Evolutionary conservation across 2,797 vertebrate genomes (phyloP), one percentile per base, ranked within the genome.

Genomic region (Syngnathus rostellatus): DNA sequence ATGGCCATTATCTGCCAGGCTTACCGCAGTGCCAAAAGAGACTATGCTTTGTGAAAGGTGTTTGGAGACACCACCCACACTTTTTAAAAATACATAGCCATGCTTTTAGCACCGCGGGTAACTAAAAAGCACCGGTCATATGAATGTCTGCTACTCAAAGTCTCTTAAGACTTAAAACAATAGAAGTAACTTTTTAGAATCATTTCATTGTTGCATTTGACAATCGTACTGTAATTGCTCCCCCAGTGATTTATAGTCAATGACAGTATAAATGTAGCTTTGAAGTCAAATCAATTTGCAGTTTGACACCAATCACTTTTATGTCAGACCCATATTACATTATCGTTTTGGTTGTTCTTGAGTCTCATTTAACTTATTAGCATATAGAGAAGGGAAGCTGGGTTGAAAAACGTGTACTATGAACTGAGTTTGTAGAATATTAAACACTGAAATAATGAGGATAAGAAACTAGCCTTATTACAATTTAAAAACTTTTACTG

Each of bases 31-130:
- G 60, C 60, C 60, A 62, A 62, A 62, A 45, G 21, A 41, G 25
- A 45, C 60, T 45, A 21, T 40, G 60, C 60, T 62, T 43, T 62
- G 41, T 62, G 40, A 62, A 62, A 62, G 19, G 40, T 62, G 60
- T 23, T 41, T 25, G 12, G 60, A 43, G 41, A 62, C 60, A 25
- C 60, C 60, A 23, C 40, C 60, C 41, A 62, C 39, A 7, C 21
- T 61, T 61, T 12, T 14, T 41, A 21, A 45, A 45, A 62, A 45
- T 25, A 16, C 60, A 45, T 45, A 25, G 16, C 19, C 60, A 62
- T 62, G 60, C 41, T 62, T 62, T 62, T 43, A 62, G 41, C 21
- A 23, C 60, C 60, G 21, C 60, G 16, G 60, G 60, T 43, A 45
- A 40, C 41, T 23, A 62, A 40, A 62, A 45, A 45, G 40, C 40